Base-by-base conservation (phyloP, 2,113 vertebrate species). In the Trogon surrucura region DNA sequence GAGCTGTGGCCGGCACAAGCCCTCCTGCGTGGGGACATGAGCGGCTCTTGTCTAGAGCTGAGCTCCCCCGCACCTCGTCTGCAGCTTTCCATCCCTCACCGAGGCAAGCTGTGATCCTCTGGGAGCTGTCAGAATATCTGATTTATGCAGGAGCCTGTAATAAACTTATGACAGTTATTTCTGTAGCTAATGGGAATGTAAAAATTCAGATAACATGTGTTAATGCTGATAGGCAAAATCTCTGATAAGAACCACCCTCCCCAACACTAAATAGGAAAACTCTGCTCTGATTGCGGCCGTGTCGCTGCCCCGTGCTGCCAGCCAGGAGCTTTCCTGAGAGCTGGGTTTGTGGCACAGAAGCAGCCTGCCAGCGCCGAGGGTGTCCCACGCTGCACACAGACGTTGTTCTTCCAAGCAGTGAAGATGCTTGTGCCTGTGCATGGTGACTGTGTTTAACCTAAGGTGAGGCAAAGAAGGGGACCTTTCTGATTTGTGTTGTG, bases 111-210 rank as follows among this genome's bases (percentile, higher is more conserved):
- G 57, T 0, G 6, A 4, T 44, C 70, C 69, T 21, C 11, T 2
- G 62, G 80, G 62, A 92, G 74, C 47, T 38, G 19, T 61, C 57
- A 8, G 62, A 22, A 25, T 0, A 50, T 70, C 81, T 94, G 71
- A 91, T 89, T 89, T 51, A 60, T 83, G 89, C 72, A 9, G 4
- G 48, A 80, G 67, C 14, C 67, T 70, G 58, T 88, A 67, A 83
- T 78, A 58, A 93, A 60, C 58, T 5, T 10, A 6, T 22, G 51
- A 19, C 81, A 57, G 79, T 64, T 88, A 58, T 85, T 88, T 88
- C 94, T 94, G 85, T n/a, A 32, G 82, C 92, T 96, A 93, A 96
- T 93, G 80, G 91, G 72, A 67, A 80, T 90, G 85, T 91, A 91
- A 73, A 94, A 78, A 67, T 78, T 60, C 72, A 83, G 85, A 88